phyloP scores from a whole-genome alignment of 2,888 invertebrate species.

The Bedellia somnulentella region DNA sequence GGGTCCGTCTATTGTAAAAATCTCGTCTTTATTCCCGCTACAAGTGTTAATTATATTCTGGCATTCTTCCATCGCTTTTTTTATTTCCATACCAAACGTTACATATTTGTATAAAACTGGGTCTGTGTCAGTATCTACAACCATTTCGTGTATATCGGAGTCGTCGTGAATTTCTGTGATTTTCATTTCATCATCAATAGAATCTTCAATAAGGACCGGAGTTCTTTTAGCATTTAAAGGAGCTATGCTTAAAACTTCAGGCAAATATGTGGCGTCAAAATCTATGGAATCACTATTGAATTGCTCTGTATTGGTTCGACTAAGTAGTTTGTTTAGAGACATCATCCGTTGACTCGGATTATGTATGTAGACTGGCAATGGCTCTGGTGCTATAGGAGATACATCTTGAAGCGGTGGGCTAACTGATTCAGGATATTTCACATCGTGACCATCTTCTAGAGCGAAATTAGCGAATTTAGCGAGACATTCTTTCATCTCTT shows the following conservation, averaged over 20 bases:
- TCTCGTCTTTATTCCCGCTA: constrained; percentile 26
- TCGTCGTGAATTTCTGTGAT: constrained; percentile 10
- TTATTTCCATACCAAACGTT: constrained; percentile 42
- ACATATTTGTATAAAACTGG: constrained; percentile 38
- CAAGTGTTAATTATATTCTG: constrained; percentile 48
- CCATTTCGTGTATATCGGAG: constrained; percentile 10
- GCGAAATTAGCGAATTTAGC: constrained; percentile 42
- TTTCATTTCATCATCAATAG: constrained; percentile 13
- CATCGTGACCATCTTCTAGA: constrained; percentile 17
- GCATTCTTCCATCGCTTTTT: constrained; percentile 51
- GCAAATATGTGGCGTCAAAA: constrained; percentile 17
- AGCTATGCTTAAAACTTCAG: constrained; percentile 21
- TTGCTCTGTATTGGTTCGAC: constrained; percentile 11
- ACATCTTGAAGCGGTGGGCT: constrained; percentile 48
- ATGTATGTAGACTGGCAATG: constrained; percentile 28
- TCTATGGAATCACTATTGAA: constrained; percentile 15
- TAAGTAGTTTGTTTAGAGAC: constrained; percentile 30
- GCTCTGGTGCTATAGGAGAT: constrained; percentile 34
- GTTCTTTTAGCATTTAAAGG: constrained; percentile 28
- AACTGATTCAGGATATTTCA: constrained; percentile 35
- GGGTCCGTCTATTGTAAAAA: constrained; percentile 18
- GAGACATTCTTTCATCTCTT: constrained; percentile 42
- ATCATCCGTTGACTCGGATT: constrained; percentile 32
- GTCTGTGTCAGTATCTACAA: constrained; percentile 19
- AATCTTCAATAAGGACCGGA: constrained; percentile 20